Base-by-base conservation (phyloP, 2,113 vertebrate genomes). In the Rousettus leschenaultii region DNA sequence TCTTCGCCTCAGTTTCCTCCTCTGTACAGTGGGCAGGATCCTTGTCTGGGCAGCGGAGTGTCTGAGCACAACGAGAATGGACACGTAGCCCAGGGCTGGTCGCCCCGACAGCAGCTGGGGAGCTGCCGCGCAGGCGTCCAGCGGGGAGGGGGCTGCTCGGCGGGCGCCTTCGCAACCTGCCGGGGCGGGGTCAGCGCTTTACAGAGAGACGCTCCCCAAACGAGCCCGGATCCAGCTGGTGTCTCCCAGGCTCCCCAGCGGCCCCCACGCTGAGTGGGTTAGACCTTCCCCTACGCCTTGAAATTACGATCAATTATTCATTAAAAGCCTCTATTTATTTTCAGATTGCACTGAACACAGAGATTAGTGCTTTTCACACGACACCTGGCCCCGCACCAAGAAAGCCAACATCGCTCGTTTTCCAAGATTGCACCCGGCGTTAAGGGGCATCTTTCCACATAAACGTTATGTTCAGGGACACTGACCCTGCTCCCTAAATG, bases 391-490 rank as follows among this genome's bases (percentile, higher is more conserved):
- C 33, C 70, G 74, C 26, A 7, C 33, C 9, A 2, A 74, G 71
- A 88, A 79, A 55, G 65, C 28, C 26, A 8, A 8, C 7, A 3
- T 3, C 24, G 5, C 7, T 11, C 35, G 1, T 14, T 28, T 65
- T 65, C 68, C 7, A 8, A 40, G 51, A 51, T 2, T 0, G 43
- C 28, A 26, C 68, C 73, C 24, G 13, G 48, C 22, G 10, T 1
- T 28, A 14, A 7, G 4, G 3, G 1, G 61, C 7, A 2, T 30
- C 40, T n/a, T 73, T n/a, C 70, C 33, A 45, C 73, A 66, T 2
- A 77, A 1, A 6, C 0, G 18, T 15, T 26, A 2, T 0, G 0
- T 38, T 59, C 65, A 10, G 63, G 59, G 15, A 78, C 70, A 9
- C 45, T 38, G 1, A 21, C 22, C 5, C 0, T 0, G 1, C 82